These are phyloP conservation scores for Callipepla californica DNA, from an alignment of 2,113 vertebrate genomes.

Conservation along the genomic window DNA sequence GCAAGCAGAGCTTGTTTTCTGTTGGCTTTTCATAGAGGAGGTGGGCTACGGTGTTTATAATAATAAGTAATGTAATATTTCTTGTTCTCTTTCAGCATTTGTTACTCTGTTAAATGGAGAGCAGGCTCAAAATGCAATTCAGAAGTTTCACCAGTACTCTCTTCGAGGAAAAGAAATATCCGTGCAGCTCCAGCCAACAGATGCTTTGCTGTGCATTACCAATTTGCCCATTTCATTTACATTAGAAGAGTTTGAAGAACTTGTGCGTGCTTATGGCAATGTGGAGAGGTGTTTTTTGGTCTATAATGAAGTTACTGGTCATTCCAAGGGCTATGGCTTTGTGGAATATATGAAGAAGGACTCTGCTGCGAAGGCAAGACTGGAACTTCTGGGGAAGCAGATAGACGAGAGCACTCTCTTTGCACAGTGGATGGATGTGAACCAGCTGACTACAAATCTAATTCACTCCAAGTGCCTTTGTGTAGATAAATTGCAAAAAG, in stretches of 20 bases:
- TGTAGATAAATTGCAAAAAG: constrained; percentile 88
- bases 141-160: constrained; percentile 87
- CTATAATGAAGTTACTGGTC: constrained; percentile 90
- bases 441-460: constrained; percentile 90
- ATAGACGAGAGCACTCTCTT: constrained; percentile 87
- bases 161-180: constrained; percentile 91
- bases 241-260: constrained; percentile 90
- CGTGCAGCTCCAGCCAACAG: constrained; percentile 95
- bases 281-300: constrained; percentile 96
- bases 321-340: constrained; percentile 96
- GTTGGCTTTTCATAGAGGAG: background rate
- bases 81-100: constrained; percentile 84
- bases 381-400: constrained; percentile 91
- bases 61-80: background rate
- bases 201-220: constrained; percentile 94
- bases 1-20: no score
- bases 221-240: constrained; percentile 89
- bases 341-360: constrained; percentile 99
- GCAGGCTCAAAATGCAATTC: constrained; percentile 95
- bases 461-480: constrained; percentile 98
- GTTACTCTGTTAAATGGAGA: constrained; percentile 96
- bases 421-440: constrained; percentile 98
- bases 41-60: background rate
- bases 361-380: constrained; percentile 92
- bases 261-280: constrained; percentile 93